Evolutionary conservation across 2,797 vertebrate species (phyloP).

Genomic region (Propithecus deckenii): DNA sequence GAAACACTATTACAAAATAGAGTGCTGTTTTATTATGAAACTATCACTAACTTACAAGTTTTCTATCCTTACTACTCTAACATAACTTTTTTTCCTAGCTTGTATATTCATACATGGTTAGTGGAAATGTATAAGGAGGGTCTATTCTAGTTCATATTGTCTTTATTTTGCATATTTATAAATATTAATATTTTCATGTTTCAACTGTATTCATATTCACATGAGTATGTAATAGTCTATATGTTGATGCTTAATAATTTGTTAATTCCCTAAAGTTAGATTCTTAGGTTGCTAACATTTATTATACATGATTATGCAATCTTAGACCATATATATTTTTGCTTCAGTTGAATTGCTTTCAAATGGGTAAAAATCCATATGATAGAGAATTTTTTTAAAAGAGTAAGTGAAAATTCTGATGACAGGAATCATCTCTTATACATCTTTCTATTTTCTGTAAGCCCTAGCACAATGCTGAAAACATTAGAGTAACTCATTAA

Average conservation of each 20-base stretch:
- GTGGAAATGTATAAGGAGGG: background rate
- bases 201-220: background rate
- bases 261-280: background rate
- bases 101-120: background rate
- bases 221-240: background rate
- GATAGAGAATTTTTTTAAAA: background rate
- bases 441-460: background rate
- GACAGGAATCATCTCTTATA: background rate
- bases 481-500: conserved; percentile 17
- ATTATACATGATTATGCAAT: background rate
- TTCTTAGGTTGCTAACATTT: background rate
- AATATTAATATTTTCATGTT: conserved; percentile 23
- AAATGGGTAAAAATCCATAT: background rate
- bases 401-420: conserved; percentile 5
- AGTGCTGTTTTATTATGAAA: conserved; percentile 17
- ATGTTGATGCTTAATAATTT: background rate
- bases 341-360: conserved; percentile 20
- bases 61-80: background rate
- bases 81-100: background rate
- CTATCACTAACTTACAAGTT: background rate
- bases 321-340: background rate
- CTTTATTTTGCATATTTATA: conserved; percentile 3
- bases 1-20: conserved; percentile 18
- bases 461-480: background rate
- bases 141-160: background rate